Base-by-base conservation (phyloP, 92 coral and sea anemone genomes). In the Muricea muricata region DNA sequence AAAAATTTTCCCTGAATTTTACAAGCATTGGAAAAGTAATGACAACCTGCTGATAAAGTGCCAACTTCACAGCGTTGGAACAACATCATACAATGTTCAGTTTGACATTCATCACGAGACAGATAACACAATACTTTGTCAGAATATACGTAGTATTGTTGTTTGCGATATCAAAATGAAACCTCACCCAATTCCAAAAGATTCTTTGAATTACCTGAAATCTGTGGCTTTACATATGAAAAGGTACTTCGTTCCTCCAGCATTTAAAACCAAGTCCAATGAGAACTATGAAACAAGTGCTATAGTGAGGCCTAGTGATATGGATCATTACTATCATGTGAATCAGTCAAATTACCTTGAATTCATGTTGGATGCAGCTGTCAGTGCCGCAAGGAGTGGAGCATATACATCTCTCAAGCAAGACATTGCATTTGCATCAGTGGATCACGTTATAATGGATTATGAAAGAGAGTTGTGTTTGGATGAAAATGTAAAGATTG, bases 341-440 rank as follows among this genome's bases (percentile, higher is more conserved):
- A 40, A 73, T 28, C 55, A 73, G 32, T 18, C 58, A 73, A 73
- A 73, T 26, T 73, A 73, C 33, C 14, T 41, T 2, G 40, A 8
- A 45, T 41, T 40, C 60, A 73, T 73, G 79, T 32, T 73, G 18
- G 57, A 73, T 45, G 30, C 79, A n/a, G 79, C 79, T 7, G 79
- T 73, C 20, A 73, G 55, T 40, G 79, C 52, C 2, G 79, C 79
- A 18, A 39, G 58, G 32, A 13, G 35, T 34, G 79, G 79, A 12
- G 60, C 23, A 4, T 73, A 73, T n/a, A 73, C 24, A 12, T 73
- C 79, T 11, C 58, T 73, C 28, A 73, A 45, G 58, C 79, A 73
- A 45, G 79, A 73, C 47, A 39, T 73, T 73, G 79, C 79, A 41
- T 73, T 73, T 73, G 79, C 52, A 21, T 40, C 55, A 25, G 79